Percentiles rank a stretch among this genome's conserved stretches.
phyloP scores from a whole-genome alignment of 2,888 invertebrate species.

The Spilarctia lutea region DNA sequence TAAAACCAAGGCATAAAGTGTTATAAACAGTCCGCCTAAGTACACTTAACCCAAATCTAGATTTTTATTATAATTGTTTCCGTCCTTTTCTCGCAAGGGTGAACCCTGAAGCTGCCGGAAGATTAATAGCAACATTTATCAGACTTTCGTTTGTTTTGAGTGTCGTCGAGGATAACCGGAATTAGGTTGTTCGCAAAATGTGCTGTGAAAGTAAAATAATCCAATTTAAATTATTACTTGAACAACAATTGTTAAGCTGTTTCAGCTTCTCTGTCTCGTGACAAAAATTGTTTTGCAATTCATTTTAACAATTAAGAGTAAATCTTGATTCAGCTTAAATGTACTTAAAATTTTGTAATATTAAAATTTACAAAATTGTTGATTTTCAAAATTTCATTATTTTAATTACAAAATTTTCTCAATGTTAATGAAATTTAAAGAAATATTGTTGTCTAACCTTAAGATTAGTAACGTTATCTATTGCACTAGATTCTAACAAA shows the following conservation, averaged over 20 bases:
- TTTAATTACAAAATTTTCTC: background rate
- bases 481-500: too few relatives aligned
- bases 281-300: conserved; percentile 43
- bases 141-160: conserved; percentile 82
- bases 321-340: background rate
- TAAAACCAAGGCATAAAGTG: conserved; percentile 40
- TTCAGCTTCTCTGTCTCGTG: conserved; percentile 36
- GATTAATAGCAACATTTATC: conserved; percentile 81
- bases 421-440: too few relatives aligned
- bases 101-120: conserved; percentile 64
- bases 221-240: conserved; percentile 72
- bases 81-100: conserved; percentile 64
- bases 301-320: conserved; percentile 25
- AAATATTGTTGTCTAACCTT: too few relatives aligned
- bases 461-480: too few relatives aligned
- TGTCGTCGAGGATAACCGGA: conserved; percentile 77
- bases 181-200: conserved; percentile 77
- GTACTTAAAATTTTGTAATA: background rate
- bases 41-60: conserved; percentile 64
- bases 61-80: conserved; percentile 65
- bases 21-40: conserved; percentile 51
- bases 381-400: background rate
- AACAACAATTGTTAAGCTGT: conserved; percentile 53
- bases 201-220: conserved; percentile 73
- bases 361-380: background rate